Base-by-base conservation (phyloP, 2,797 vertebrate genomes). In the Ambastaia sidthimunki region DNA sequence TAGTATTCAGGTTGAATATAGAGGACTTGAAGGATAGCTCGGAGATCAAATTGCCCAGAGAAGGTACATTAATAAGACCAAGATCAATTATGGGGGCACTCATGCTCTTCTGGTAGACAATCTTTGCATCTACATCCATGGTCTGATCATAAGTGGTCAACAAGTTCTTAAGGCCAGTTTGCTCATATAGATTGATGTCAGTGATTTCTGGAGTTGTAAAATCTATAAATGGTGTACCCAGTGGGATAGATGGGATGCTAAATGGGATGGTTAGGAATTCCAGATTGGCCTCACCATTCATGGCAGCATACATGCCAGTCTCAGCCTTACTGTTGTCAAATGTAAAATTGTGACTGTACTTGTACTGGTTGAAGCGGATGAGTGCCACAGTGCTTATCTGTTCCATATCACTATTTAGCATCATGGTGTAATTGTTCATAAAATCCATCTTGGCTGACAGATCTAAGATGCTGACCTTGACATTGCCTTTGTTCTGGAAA, bases 1-100 rank as follows among this genome's bases (percentile, higher is more conserved):
- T 97, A 77, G 91, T 90, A 87, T 92, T 94, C 75, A 99, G 82
- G 76, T 95, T 96, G 77, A 99, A 92, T 47, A 97, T 88, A 74
- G 93, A 92, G 80, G 96, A 98, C 90, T 98, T 99, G 83, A 99
- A 94, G 54, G 96, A 94, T 76, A 97, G 92, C 12, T 98, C 96
- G 18, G 92, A 95, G 73, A 94, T 94, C 68, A 98, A 62, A 83
- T 97, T 96, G 80, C 96, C 97, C 85, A 96, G 70, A 60, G 93
- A 91, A 82, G 95, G 94, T 89, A 98, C 87, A 69, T 88, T 85
- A 84, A 98, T 91, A 41, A 88, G 77, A 67, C 85, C 90, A 87
- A 96, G 73, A 82, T 94, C 90, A 83, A 93, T 63, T 65, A 90
- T 76, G 52, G 95, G 92, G 69, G 88, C 82, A 83, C 88, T 88